Evolutionary conservation across 2,888 invertebrate genomes (phyloP).

Genomic region (Molorchus minor): DNA sequence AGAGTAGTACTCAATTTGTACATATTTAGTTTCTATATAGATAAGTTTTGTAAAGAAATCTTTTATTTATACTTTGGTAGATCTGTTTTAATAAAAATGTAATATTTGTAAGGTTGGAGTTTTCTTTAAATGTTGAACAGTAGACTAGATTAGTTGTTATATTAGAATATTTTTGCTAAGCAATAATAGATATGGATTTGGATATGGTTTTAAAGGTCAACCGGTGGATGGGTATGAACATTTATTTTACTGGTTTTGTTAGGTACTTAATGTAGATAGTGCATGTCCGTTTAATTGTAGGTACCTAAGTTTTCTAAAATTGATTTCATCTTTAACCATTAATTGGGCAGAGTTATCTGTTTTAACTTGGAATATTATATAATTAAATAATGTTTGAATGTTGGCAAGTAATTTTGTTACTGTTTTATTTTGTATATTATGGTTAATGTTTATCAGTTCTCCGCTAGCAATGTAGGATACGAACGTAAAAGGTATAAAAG

Average conservation of each 20-base stretch:
- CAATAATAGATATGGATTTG: conserved; percentile 18
- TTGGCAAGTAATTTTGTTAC: too few relatives aligned
- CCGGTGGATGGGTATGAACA: conserved; percentile 9
- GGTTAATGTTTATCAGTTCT: too few relatives aligned
- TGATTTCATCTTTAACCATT: too few relatives aligned
- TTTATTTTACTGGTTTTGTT: conserved; percentile 2
- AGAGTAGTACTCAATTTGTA: conserved; percentile 10
- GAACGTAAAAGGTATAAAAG: too few relatives aligned
- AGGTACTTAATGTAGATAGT: conserved; percentile 9
- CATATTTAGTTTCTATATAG: conserved; percentile 16
- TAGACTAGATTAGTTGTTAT: conserved; percentile 2
- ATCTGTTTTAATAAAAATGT: conserved; percentile 16
- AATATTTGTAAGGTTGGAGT: conserved; percentile 8
- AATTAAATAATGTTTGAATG: too few relatives aligned
- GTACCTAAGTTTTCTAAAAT: too few relatives aligned
- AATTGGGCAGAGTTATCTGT: too few relatives aligned
- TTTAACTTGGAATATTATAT: too few relatives aligned
- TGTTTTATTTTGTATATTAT: too few relatives aligned
- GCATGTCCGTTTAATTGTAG: neutral
- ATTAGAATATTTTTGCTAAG: too few relatives aligned
- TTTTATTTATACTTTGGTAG: conserved; percentile 24
- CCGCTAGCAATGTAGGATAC: too few relatives aligned
- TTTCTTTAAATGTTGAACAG: conserved; percentile 8
- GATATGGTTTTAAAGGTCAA: neutral
- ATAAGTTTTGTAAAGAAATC: conserved; percentile 21